Conservation (phyloP, 2,113 vertebrate species). For the Limanda limanda region DNA sequence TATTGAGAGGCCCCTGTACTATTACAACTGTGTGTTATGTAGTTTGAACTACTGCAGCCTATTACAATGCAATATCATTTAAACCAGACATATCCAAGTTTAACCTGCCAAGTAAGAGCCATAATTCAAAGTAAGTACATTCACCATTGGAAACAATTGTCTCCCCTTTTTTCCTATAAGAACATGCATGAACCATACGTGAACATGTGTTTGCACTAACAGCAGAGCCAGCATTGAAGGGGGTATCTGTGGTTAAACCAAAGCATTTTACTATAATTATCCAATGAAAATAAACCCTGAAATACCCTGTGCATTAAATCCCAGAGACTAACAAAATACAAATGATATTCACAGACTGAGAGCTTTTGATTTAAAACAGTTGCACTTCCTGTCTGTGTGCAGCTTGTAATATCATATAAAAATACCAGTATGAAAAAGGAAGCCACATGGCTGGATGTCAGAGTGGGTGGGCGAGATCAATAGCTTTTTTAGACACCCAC, state of each 20-base stretch:
- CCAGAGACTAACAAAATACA: conserved; percentile 11
- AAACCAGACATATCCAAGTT: no score
- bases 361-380: background rate
- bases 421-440: conserved; percentile 18
- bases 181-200: conserved; percentile 10
- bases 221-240: conserved; percentile 19
- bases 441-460: conserved; percentile 13
- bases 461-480: conserved; percentile 24
- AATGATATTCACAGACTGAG: conserved; percentile 5
- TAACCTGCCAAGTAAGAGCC: no score
- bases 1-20: no score
- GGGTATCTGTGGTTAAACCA: conserved; percentile 49
- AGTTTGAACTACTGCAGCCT: no score
- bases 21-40: no score
- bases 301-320: conserved; percentile 7
- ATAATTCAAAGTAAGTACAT: no score
- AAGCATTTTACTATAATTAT: conserved; percentile 48
- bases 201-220: conserved; percentile 46
- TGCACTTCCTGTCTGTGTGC: background rate
- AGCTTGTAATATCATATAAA: conserved; percentile 2
- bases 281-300: conserved; percentile 1
- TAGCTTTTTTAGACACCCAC: conserved; percentile 9
- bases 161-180: no score
- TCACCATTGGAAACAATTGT: no score
- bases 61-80: no score